Percentiles rank a stretch among this genome's conserved stretches.
Evolutionary conservation across 2,888 invertebrate genomes (phyloP).

Genomic region (Phyto melanocephala): DNA sequence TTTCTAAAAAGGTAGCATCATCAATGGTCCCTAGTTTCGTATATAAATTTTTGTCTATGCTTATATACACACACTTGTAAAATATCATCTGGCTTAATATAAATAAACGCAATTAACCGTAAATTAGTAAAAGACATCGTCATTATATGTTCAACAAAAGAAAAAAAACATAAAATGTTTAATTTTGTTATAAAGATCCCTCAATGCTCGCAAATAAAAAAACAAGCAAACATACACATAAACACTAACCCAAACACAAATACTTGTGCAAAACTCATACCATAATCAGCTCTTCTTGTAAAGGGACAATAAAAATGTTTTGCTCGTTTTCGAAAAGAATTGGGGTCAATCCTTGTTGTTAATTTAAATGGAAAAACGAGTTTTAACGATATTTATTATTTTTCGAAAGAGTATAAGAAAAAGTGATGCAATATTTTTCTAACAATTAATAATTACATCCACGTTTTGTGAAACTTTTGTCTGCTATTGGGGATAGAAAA

Average conservation of each 20-base stretch:
- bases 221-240: neutral
- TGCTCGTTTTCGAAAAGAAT: neutral
- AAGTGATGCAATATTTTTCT: neutral
- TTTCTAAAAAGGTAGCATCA: too few species aligned
- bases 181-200: neutral
- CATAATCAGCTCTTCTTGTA: neutral
- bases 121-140: conserved; percentile 32
- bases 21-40: too few species aligned
- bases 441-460: neutral
- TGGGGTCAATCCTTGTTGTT: neutral
- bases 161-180: neutral
- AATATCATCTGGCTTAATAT: conserved; percentile 10
- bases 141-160: neutral
- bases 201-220: neutral
- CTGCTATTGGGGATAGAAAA: neutral
- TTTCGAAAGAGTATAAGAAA: neutral
- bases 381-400: neutral
- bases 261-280: neutral
- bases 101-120: conserved; percentile 52
- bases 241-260: neutral
- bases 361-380: neutral
- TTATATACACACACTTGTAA: neutral
- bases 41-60: neutral
- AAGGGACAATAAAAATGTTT: neutral
- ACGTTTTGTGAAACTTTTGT: neutral